Evolutionary conservation across 2,888 invertebrate species (phyloP).

Genomic region (Scelioninae gen. 2): DNA sequence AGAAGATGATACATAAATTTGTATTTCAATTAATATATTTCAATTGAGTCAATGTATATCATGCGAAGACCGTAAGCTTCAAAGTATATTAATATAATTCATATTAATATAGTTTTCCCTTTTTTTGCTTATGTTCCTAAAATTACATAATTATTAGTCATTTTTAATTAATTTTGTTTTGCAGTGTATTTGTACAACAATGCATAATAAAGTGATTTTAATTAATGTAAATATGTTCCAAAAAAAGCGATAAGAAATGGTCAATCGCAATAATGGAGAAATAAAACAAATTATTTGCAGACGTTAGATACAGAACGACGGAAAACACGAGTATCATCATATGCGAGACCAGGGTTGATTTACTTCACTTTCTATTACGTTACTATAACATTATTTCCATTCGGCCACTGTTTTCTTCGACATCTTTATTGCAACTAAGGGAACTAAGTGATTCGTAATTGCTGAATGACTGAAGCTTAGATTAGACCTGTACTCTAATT

Average conservation of each 20-base stretch:
- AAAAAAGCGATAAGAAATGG: not conserved
- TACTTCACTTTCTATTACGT: not conserved
- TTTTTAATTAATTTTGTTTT: too few relatives aligned
- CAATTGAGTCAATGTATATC: too few relatives aligned
- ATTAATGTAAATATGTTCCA: constrained; percentile 2
- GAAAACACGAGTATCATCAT: constrained; percentile 8
- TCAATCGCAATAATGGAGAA: not conserved
- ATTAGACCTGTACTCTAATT: constrained; percentile 33
- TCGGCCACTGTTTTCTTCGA: constrained; percentile 8
- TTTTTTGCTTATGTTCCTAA: too few relatives aligned
- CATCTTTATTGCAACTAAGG: constrained; percentile 6
- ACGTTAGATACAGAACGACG: not conserved
- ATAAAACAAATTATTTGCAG: constrained; percentile 16
- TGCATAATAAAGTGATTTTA: not conserved
- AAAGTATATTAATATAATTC: too few relatives aligned
- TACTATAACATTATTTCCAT: constrained; percentile 4
- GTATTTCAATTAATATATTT: too few relatives aligned
- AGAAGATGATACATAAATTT: too few relatives aligned
- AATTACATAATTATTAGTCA: too few relatives aligned
- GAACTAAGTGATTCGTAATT: constrained; percentile 31
- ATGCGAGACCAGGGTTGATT: not conserved
- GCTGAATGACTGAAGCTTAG: constrained; percentile 35
- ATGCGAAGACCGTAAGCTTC: too few relatives aligned
- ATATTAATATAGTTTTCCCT: too few relatives aligned
- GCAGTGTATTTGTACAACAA: not conserved